A percentile compares a stretch with the other conserved stretches of the same genome.
Evolutionary conservation across 2,113 vertebrate genomes (phyloP).

Genomic region (Enhydra lutris): DNA sequence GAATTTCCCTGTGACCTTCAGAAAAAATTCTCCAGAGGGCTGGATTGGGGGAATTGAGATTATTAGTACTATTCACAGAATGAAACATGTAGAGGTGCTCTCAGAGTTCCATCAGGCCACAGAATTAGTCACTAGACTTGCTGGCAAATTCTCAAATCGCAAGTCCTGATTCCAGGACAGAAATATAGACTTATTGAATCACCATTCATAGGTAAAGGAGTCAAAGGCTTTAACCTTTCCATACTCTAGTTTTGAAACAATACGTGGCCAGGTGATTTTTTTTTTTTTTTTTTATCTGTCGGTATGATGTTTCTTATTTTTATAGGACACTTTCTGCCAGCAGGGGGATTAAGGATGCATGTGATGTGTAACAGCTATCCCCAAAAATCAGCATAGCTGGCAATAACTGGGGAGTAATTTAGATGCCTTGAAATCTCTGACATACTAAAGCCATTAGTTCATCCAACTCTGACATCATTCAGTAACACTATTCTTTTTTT

Average conservation of each 20-base stretch:
- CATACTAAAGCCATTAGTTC: slow-evolving; percentile 35
- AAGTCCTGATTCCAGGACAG: slow-evolving; percentile 20
- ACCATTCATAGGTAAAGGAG: background rate
- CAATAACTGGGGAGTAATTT: slow-evolving; percentile 64
- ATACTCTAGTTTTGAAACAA: background rate
- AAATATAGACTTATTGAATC: background rate
- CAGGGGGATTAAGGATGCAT: slow-evolving; percentile 52
- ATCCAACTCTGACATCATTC: slow-evolving; percentile 27
- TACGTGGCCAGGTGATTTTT: slow-evolving; percentile 6
- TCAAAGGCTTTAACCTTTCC: background rate
- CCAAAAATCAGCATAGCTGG: slow-evolving; percentile 60
- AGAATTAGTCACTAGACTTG: slow-evolving; percentile 37
- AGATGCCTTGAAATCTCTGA: slow-evolving; percentile 69
- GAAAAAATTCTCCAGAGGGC: background rate
- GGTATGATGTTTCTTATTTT: slow-evolving; percentile 63
- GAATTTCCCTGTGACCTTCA: background rate
- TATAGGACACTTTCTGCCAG: slow-evolving; percentile 55
- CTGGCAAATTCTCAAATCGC: background rate
- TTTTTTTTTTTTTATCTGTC: slow-evolving; percentile 42
- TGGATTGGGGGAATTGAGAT: background rate
- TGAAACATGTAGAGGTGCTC: slow-evolving; percentile 5
- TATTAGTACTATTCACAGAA: slow-evolving; percentile 42
- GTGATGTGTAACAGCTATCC: slow-evolving; percentile 63
- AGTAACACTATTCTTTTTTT: slow-evolving; percentile 2
- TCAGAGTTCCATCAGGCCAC: background rate